phyloP scores from a whole-genome alignment of 2,113 vertebrate species.

The Channa maculata region DNA sequence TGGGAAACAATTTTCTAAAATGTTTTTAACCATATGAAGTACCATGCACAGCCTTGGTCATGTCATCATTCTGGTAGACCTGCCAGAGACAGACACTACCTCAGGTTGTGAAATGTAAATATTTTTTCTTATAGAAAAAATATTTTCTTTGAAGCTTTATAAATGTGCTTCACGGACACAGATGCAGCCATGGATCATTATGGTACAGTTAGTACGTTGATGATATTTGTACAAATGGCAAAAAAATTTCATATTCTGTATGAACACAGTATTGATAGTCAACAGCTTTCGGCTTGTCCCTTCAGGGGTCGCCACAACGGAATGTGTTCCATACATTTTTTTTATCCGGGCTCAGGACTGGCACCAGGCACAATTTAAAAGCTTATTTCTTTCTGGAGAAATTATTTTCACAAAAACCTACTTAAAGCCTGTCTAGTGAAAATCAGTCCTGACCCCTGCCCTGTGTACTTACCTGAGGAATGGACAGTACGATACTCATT shows the following conservation, averaged over 20 bases:
- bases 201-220: too few species aligned
- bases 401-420: neutral
- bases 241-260: too few species aligned
- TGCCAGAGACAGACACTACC: neutral
- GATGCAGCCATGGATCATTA: too few species aligned
- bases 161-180: too few species aligned
- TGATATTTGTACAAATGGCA: too few species aligned
- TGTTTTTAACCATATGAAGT: neutral
- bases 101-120: neutral
- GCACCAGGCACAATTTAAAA: too few species aligned
- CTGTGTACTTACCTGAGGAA: conserved; percentile 83
- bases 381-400: too few species aligned
- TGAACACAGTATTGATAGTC: too few species aligned
- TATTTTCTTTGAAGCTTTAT: neutral
- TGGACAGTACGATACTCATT: conserved; percentile 81
- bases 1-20: neutral
- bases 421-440: neutral
- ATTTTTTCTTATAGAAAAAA: neutral
- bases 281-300: too few species aligned
- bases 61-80: neutral
- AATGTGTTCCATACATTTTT: too few species aligned
- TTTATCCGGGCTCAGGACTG: too few species aligned
- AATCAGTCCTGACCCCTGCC: neutral
- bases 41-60: neutral
- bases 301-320: too few species aligned